Conservation (phyloP, 2,888 invertebrate genomes). For the Craniophora ligustri region DNA sequence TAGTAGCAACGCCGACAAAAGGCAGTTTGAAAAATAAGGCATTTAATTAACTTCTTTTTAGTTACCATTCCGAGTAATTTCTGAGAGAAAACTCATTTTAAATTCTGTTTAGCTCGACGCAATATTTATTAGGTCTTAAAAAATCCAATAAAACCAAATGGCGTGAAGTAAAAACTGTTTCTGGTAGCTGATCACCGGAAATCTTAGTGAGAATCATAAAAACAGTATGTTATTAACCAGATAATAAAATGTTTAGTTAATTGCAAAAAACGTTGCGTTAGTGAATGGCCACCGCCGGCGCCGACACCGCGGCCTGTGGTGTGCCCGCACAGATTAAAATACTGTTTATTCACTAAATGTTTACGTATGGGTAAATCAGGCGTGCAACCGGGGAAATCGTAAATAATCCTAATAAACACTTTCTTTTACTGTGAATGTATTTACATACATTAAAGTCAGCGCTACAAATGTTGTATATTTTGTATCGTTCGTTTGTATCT, state of each 20-base stretch:
- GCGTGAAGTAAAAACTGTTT: constrained; percentile 48
- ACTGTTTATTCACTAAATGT: constrained; percentile 56
- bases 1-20: too few relatives aligned
- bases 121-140: constrained; percentile 5
- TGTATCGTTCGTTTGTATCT: too few relatives aligned
- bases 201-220: constrained; percentile 56
- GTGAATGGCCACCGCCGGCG: constrained; percentile 35
- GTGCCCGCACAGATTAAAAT: constrained; percentile 30
- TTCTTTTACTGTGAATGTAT: constrained; percentile 48
- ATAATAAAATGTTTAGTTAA: constrained; percentile 54
- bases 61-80: not conserved
- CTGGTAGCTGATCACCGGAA: constrained; percentile 56
- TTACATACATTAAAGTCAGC: constrained; percentile 32
- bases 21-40: not conserved
- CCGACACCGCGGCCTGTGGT: constrained; percentile 35
- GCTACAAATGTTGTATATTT: too few relatives aligned
- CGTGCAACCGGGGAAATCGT: constrained; percentile 50
- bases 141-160: constrained; percentile 29
- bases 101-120: not conserved
- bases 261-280: constrained; percentile 49
- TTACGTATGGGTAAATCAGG: constrained; percentile 54
- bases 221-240: constrained; percentile 50
- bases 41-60: not conserved
- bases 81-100: not conserved
- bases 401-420: constrained; percentile 56